Base-by-base conservation (phyloP, 2,797 vertebrate genomes). In the Nyctalus aviator region DNA sequence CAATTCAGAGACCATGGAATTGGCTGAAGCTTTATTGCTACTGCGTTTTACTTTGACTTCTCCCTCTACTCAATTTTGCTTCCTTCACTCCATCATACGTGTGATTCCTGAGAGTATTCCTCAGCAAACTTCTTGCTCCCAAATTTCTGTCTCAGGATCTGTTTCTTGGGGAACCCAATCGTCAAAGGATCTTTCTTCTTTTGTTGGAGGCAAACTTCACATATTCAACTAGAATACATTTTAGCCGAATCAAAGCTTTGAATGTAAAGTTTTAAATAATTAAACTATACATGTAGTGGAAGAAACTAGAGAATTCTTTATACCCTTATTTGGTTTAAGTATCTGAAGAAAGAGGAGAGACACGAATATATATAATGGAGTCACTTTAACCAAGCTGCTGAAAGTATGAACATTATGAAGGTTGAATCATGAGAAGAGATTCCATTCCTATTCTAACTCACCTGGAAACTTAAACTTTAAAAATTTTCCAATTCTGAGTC, bases 201-300 rank as follows among this genome's bases (percentile, higher is more conserved):
- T 59, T 50, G 53, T 35, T 35, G 32, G 64, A 64, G 48, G 37
- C 11, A 35, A 71, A 62, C 13, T 7, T 77, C 5, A 10, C 23
- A 41, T 73, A 44, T n/a, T 79, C 53, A 27, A 62, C 48, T 91
- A 73, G 73, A 91, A 95, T 72, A 79, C 20, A 84, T 77, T 85
- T 48, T 55, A 59, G 14, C 50, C 35, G 50, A 46, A 85, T 17
- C 37, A 77, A 77, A 37, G 23, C 59, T 84, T 68, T 32, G 50
- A 81, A 81, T 62, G 50, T 62, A 84, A 79, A 84, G 9, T 71
- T n/a, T 2, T 13, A 12, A 90, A 59, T 55, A 50, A 72, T 23
- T 53, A 90, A 72, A 71, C 50, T 68, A 30, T 62, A 69, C 53
- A 73, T 7, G 30, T 14, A 59, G 76, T 71, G 50, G 89, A 83